Conservation (phyloP, 2,113 vertebrate genomes). For the Neotragus moschatus region DNA sequence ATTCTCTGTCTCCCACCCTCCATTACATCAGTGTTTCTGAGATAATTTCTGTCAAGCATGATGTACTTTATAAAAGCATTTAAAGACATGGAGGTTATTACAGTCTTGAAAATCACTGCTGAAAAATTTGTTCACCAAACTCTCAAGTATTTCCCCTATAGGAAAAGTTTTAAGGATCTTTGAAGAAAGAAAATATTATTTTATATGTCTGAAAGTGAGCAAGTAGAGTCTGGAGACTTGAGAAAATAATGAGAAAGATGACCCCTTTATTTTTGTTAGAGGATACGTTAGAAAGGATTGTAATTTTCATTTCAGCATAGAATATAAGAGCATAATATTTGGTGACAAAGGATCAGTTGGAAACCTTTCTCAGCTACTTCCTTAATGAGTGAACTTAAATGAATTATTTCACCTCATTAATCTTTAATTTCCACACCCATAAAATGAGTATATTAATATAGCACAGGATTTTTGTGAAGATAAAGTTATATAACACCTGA, state of each 20-base stretch:
- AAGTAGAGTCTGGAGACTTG: background rate
- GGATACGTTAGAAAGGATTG: background rate
- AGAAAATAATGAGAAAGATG: background rate
- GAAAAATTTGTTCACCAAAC: background rate
- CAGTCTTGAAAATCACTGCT: background rate
- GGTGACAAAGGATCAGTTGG: background rate
- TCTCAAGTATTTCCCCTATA: background rate
- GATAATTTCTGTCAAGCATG: background rate
- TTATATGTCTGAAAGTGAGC: background rate
- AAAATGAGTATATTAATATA: constrained; percentile 26
- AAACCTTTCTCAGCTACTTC: background rate
- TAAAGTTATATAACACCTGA: background rate
- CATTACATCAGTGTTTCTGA: background rate
- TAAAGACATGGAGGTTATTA: background rate
- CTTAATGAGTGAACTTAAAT: background rate
- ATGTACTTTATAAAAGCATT: background rate
- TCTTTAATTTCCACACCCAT: background rate
- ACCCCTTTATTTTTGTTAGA: background rate
- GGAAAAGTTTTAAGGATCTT: background rate
- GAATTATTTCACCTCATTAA: constrained; percentile 13
- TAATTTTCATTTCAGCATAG: background rate
- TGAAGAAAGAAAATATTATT: background rate
- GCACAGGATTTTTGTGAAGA: background rate
- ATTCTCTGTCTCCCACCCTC: background rate
- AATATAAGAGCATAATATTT: background rate